Evolutionary conservation across 2,888 invertebrate species (phyloP).

Genomic region (Scotopteryx bipunctaria): DNA sequence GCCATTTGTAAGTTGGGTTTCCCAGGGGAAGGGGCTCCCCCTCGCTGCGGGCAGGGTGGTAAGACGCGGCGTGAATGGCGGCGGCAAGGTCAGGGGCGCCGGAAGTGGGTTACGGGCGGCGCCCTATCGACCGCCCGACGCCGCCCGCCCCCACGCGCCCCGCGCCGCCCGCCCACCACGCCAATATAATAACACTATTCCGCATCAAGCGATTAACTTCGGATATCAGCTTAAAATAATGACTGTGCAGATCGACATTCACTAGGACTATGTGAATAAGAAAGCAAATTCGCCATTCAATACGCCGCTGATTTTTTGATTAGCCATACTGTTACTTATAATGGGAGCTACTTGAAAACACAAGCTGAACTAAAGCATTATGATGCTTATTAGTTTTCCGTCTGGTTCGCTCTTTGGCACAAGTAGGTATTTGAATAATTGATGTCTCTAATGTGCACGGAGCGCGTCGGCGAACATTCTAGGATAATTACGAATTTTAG

Average conservation of each 20-base stretch:
- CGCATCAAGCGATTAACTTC: constrained; percentile 9
- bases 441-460: constrained; percentile 26
- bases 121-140: constrained; percentile 72
- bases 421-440: constrained; percentile 28
- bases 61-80: constrained; percentile 79
- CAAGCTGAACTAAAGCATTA: constrained; percentile 5
- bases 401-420: constrained; percentile 18
- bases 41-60: constrained; percentile 39
- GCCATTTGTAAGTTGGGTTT: constrained; percentile 56
- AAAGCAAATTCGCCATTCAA: background rate
- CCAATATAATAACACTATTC: constrained; percentile 31
- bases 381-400: constrained; percentile 16
- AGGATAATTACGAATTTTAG: constrained; percentile 21
- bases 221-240: constrained; percentile 8
- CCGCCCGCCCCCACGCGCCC: constrained; percentile 24
- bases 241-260: background rate
- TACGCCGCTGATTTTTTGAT: too few relatives aligned
- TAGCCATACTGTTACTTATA: too few relatives aligned
- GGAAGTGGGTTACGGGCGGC: constrained; percentile 83
- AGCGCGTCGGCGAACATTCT: constrained; percentile 26
- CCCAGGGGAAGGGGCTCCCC: constrained; percentile 22
- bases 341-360: background rate
- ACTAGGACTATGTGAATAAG: background rate
- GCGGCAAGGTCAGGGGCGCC: constrained; percentile 81
- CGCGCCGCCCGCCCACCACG: constrained; percentile 27